Conservation (phyloP, 2,797 vertebrate genomes). For the Remorina albescens region DNA sequence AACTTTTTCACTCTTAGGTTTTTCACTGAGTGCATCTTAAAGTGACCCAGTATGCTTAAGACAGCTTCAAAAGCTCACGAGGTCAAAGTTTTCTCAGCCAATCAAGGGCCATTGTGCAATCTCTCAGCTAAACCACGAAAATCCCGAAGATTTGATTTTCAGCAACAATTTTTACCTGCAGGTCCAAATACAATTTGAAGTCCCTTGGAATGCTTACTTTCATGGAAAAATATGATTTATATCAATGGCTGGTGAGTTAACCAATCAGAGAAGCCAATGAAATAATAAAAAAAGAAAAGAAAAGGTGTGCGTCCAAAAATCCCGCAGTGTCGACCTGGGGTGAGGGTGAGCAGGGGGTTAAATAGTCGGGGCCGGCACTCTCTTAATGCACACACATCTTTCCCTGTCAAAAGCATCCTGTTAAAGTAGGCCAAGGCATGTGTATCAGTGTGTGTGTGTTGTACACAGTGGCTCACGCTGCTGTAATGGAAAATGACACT, state of each 20-base stretch:
- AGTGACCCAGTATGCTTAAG: not conserved
- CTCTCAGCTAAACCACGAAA: conserved; percentile 27
- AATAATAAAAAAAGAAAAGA: not conserved
- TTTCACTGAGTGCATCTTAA: not conserved
- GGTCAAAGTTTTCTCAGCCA: conserved; percentile 18
- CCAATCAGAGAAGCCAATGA: conserved; percentile 22
- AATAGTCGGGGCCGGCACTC: conserved; percentile 48
- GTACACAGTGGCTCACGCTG: conserved; percentile 66
- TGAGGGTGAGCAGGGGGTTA: conserved; percentile 53
- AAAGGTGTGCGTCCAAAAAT: not conserved
- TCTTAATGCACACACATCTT: conserved; percentile 69
- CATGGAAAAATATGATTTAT: conserved; percentile 28
- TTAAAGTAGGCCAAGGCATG: conserved; percentile 82
- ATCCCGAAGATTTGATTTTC: conserved; percentile 29
- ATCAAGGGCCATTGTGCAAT: conserved; percentile 16
- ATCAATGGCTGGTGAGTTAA: conserved; percentile 6
- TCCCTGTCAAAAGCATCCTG: conserved; percentile 80
- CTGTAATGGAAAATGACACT: conserved; percentile 89
- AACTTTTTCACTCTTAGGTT: not conserved
- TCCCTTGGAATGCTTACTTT: conserved; percentile 10
- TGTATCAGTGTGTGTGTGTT: conserved; percentile 52
- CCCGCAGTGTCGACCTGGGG: conserved; percentile 20
- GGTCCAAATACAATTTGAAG: conserved; percentile 32
- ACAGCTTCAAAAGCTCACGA: not conserved
- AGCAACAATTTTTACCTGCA: conserved; percentile 8